Conservation (phyloP, 1,140 invertebrate species). For the Dreissena polymorpha region DNA sequence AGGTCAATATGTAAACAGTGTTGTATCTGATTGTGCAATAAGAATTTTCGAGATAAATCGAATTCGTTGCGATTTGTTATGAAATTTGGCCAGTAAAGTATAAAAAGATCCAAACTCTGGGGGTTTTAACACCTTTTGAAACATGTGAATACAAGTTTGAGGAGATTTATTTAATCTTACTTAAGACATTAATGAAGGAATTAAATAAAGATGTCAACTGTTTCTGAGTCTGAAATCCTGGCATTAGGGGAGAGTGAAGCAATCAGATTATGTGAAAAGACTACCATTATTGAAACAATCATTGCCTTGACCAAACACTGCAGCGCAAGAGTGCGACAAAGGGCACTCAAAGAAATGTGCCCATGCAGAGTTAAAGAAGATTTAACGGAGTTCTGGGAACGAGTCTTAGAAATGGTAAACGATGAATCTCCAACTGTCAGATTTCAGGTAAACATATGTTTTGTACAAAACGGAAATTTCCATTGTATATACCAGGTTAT, state of each 20-base stretch:
- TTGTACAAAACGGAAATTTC: too few species aligned
- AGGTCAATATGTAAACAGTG: too few species aligned
- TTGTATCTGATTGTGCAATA: too few species aligned
- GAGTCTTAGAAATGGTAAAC: conserved; percentile 75
- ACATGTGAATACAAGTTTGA: too few species aligned
- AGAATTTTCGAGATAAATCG: too few species aligned
- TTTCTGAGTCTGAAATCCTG: conserved; percentile 38
- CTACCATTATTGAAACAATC: conserved; percentile 74
- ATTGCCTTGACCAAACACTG: conserved; percentile 74
- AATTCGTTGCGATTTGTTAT: too few species aligned
- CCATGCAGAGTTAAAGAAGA: conserved; percentile 77
- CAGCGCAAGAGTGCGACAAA: conserved; percentile 71
- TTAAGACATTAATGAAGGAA: too few species aligned
- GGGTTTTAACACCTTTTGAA: too few species aligned
- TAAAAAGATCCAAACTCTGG: too few species aligned
- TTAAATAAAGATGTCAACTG: too few species aligned
- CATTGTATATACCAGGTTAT: background rate
- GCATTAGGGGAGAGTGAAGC: conserved; percentile 60
- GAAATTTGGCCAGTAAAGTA: too few species aligned
- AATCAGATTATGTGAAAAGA: conserved; percentile 70
- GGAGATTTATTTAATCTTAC: too few species aligned
- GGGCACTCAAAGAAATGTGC: conserved; percentile 77
- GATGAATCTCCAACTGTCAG: conserved; percentile 72
- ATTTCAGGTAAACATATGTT: conserved; percentile 53
- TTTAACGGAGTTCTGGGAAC: conserved; percentile 75